Evolutionary conservation across 2,888 invertebrate species (phyloP).

Genomic region (Rotaria magnacalcarata): DNA sequence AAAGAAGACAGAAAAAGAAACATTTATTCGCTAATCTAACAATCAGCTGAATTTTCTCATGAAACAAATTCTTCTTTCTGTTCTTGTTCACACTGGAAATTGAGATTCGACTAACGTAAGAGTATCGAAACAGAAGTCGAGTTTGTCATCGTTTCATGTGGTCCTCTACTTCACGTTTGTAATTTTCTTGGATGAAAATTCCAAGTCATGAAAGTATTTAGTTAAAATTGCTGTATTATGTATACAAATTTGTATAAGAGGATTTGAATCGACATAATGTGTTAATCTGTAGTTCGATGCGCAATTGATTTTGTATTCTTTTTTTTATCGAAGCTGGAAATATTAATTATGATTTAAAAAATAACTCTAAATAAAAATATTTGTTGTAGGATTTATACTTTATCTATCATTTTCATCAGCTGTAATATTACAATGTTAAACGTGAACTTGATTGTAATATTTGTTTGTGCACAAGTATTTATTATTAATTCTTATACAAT

Average conservation of each 20-base stretch:
- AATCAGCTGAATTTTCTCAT: neutral
- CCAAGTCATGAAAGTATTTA: neutral
- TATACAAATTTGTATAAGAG: neutral
- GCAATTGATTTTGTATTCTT: neutral
- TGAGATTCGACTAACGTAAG: too few relatives aligned
- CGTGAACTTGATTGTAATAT: neutral
- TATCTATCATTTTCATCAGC: neutral
- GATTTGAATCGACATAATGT: neutral
- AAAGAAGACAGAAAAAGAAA: neutral
- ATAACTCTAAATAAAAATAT: neutral
- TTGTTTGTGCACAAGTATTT: neutral
- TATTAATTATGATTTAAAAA: neutral
- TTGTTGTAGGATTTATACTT: neutral
- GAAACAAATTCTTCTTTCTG: too few relatives aligned
- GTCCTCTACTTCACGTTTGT: neutral
- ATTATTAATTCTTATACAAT: neutral
- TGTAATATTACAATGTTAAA: neutral
- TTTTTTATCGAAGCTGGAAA: neutral
- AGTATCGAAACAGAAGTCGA: too few relatives aligned
- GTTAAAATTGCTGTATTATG: neutral
- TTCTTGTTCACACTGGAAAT: too few relatives aligned
- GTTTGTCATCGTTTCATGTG: too few relatives aligned
- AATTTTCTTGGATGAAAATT: neutral
- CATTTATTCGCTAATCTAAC: neutral
- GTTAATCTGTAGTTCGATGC: too few relatives aligned